Evolutionary conservation across 1,140 invertebrate genomes (phyloP).

Genomic region (Heliconius himera): DNA sequence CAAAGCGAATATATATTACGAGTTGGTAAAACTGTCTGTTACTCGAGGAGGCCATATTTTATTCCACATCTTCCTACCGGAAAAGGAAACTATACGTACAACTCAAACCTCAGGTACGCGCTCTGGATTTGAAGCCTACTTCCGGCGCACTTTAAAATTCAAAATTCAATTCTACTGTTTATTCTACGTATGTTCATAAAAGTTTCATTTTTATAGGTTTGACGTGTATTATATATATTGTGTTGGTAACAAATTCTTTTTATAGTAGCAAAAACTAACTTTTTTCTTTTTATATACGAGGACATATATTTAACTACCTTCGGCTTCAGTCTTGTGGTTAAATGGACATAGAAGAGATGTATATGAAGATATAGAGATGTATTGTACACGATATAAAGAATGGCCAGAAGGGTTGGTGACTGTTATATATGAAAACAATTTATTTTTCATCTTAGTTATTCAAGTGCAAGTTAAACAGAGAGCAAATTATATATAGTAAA

Average conservation of each 20-base stretch:
- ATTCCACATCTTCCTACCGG: slow-evolving; percentile 40
- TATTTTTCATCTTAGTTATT: too few species aligned
- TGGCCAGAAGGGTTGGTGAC: too few species aligned
- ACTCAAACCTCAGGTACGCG: slow-evolving; percentile 48
- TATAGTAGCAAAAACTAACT: neutral
- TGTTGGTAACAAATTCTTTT: neutral
- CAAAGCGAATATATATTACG: neutral
- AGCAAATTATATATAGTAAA: too few species aligned
- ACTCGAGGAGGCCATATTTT: slow-evolving; percentile 40
- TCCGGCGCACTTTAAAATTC: slow-evolving; percentile 47
- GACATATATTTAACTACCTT: too few species aligned
- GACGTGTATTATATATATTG: neutral
- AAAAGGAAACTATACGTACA: slow-evolving; percentile 50
- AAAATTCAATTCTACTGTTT: slow-evolving; percentile 34
- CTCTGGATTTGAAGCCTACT: slow-evolving; percentile 53
- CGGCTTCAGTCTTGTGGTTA: too few species aligned
- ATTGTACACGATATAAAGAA: too few species aligned
- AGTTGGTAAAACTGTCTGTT: slow-evolving; percentile 24
- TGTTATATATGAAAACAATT: too few species aligned
- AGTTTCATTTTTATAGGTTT: neutral
- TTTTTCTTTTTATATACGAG: too few species aligned
- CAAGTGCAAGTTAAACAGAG: too few species aligned
- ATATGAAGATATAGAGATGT: too few species aligned
- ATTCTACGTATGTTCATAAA: slow-evolving; percentile 29
- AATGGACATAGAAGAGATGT: too few species aligned